Evolutionary conservation across 2,113 vertebrate species (phyloP).

Genomic region (Cacatua alba): DNA sequence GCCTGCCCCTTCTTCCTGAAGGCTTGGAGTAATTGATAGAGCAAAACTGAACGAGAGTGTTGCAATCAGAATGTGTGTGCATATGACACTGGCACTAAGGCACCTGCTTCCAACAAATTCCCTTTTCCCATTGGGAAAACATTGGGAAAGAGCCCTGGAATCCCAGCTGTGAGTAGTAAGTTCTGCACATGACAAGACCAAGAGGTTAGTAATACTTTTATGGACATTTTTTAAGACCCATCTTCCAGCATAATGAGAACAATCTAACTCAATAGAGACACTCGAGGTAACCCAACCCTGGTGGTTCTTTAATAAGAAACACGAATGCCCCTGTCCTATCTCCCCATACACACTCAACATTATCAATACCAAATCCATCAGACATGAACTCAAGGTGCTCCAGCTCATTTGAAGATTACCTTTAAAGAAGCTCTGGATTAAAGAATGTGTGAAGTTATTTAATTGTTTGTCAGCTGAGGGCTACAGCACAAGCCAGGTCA

Average conservation of each 20-base stretch:
- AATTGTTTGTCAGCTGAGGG: neutral
- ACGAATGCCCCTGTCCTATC: fast-evolving
- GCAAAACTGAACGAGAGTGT: neutral
- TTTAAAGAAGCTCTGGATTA: neutral
- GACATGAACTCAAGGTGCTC: neutral
- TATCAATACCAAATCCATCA: fast-evolving
- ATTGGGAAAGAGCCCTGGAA: neutral
- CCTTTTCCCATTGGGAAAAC: neutral
- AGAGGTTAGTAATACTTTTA: too few species aligned
- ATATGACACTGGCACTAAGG: neutral
- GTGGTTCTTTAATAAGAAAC: fast-evolving
- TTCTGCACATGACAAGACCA: fast-evolving
- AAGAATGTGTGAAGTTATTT: neutral
- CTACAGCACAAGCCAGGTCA: neutral
- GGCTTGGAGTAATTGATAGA: neutral
- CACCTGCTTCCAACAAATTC: neutral
- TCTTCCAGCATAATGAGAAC: neutral
- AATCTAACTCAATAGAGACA: neutral
- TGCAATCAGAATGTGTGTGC: fast-evolving
- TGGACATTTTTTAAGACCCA: neutral
- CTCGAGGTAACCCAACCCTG: neutral
- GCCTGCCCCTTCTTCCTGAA: neutral
- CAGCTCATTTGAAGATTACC: neutral
- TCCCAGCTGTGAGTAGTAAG: fast-evolving
- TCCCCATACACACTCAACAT: fast-evolving